A percentile compares a stretch with the other conserved stretches of the same genome.
Conservation (phyloP, 2,888 invertebrate genomes). For the Zaprionus bogoriensis region DNA sequence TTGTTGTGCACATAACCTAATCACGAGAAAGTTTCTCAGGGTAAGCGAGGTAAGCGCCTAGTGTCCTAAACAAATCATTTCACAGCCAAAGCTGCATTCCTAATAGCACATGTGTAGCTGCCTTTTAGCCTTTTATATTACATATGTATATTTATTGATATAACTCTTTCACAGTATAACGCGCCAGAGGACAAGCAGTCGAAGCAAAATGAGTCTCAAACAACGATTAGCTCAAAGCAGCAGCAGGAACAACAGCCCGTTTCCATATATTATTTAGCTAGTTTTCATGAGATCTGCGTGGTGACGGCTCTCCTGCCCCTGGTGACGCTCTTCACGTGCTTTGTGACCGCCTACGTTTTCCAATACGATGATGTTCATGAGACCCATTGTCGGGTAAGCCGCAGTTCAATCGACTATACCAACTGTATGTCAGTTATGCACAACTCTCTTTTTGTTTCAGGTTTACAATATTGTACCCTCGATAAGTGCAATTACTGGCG, state of each 20-base stretch:
- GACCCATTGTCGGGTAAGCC: constrained; percentile 95
- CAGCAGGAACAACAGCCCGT: constrained; percentile 80
- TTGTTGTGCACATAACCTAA: constrained; percentile 63
- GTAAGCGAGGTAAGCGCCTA: constrained; percentile 55
- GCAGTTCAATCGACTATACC: too few species aligned
- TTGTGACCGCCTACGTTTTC: constrained; percentile 94
- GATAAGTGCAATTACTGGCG: constrained; percentile 97
- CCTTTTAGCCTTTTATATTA: not conserved
- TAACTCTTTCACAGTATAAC: constrained; percentile 26
- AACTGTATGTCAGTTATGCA: too few species aligned
- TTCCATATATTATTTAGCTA: constrained; percentile 88
- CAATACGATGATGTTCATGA: constrained; percentile 97
- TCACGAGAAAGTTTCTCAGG: constrained; percentile 26
- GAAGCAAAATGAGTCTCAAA: constrained; percentile 8
- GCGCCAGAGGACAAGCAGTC: constrained; percentile 20
- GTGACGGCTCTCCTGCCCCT: constrained; percentile 93
- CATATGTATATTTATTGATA: not conserved
- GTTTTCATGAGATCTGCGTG: constrained; percentile 91
- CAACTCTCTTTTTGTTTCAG: too few species aligned
- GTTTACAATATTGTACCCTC: constrained; percentile 97
- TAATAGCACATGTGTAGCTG: not conserved
- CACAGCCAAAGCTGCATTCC: not conserved
- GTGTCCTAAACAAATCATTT: not conserved
- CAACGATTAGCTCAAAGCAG: constrained; percentile 34
- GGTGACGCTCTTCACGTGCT: constrained; percentile 92